These are phyloP conservation scores for Mactra quadrangularis DNA, from an alignment of 1,140 invertebrate species.

Conservation along the genomic window DNA sequence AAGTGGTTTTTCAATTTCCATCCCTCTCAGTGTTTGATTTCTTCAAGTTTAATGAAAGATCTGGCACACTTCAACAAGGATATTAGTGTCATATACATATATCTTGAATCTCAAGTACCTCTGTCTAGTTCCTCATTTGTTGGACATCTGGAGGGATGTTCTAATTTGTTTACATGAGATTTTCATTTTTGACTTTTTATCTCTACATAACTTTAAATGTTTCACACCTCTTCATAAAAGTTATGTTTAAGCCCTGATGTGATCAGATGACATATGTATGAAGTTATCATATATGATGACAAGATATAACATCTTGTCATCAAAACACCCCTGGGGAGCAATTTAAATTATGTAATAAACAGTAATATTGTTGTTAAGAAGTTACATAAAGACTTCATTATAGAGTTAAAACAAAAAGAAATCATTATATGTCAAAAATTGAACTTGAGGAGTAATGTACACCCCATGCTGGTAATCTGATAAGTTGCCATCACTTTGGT, in stretches of 20 bases:
- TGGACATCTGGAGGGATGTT: not conserved
- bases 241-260: not conserved
- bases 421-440: constrained; percentile 28
- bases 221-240: constrained; percentile 35
- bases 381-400: not conserved
- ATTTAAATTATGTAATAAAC: not conserved
- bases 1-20: too few species aligned
- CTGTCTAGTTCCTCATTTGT: constrained; percentile 3
- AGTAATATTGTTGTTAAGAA: constrained; percentile 5
- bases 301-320: constrained; percentile 13
- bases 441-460: not conserved
- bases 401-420: constrained; percentile 25
- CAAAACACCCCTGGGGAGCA: not conserved
- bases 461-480: constrained; percentile 10
- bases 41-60: too few species aligned
- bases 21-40: too few species aligned
- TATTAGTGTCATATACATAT: too few species aligned
- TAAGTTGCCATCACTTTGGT: constrained; percentile 11
- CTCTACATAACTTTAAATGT: constrained; percentile 4
- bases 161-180: constrained; percentile 38
- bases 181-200: not conserved
- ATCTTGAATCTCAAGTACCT: not conserved
- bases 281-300: constrained; percentile 26
- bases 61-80: too few species aligned
- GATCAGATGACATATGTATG: constrained; percentile 33